These are phyloP conservation scores for Platycheirus albimanus DNA, from an alignment of 2,888 invertebrate species.

Conservation along the genomic window DNA sequence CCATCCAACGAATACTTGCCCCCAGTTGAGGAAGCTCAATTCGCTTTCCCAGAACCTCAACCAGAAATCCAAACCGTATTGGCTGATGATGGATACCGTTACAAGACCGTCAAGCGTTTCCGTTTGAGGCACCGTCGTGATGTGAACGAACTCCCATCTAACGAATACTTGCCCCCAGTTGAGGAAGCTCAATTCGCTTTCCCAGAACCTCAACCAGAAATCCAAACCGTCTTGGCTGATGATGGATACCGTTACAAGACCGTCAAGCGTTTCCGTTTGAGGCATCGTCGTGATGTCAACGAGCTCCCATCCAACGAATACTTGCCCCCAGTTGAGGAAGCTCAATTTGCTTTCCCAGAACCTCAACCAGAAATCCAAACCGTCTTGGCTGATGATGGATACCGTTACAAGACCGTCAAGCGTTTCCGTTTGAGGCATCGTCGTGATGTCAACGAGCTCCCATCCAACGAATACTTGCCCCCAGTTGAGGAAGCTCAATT, in stretches of 20 bases:
- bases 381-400: conserved; percentile 68
- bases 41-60: conserved; percentile 39
- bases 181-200: neutral
- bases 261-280: conserved; percentile 44
- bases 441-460: conserved; percentile 78
- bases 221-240: conserved; percentile 33
- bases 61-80: conserved; percentile 16
- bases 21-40: conserved; percentile 67
- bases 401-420: conserved; percentile 78
- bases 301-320: conserved; percentile 66
- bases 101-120: conserved; percentile 58
- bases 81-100: conserved; percentile 63
- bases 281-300: conserved; percentile 76
- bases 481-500: conserved; percentile 69
- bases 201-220: neutral
- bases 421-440: conserved; percentile 72
- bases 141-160: conserved; percentile 74
- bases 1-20: conserved; percentile 76
- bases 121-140: conserved; percentile 74
- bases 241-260: conserved; percentile 69
- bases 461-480: conserved; percentile 79
- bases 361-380: conserved; percentile 61
- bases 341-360: conserved; percentile 26
- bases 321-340: conserved; percentile 57
- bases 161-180: conserved; percentile 50